Conservation (phyloP, 2,113 vertebrate genomes). For the Ceuthmochares aereus region DNA sequence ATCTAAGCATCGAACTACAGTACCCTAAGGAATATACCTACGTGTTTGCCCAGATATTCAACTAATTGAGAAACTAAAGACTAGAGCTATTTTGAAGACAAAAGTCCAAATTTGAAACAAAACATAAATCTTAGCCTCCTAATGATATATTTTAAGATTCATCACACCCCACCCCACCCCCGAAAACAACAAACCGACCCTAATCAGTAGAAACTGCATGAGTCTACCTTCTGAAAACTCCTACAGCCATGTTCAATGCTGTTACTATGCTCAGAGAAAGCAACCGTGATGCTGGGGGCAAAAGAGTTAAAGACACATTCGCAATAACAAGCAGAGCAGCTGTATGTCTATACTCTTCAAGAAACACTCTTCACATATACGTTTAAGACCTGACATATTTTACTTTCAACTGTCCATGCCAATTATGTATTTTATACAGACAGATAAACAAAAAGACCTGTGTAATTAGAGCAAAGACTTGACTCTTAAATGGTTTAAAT, state of each 20-base stretch:
- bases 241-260: neutral
- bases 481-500: neutral
- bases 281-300: neutral
- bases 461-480: neutral
- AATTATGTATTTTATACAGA: neutral
- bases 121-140: neutral
- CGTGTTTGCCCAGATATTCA: neutral
- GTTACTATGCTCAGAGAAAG: neutral
- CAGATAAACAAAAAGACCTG: neutral
- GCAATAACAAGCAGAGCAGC: neutral
- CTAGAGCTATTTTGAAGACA: neutral
- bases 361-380: neutral
- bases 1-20: neutral
- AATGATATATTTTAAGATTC: neutral
- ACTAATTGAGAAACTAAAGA: neutral
- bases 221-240: neutral
- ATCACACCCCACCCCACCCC: neutral
- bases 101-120: neutral
- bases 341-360: neutral
- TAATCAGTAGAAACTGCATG: neutral
- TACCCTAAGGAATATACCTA: neutral
- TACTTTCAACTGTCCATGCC: neutral
- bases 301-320: constrained; percentile 36
- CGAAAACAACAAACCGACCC: neutral
- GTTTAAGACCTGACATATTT: neutral